A percentile compares a stretch with the other conserved stretches of the same genome.
Evolutionary conservation across 2,888 invertebrate genomes (phyloP).

Genomic region (Girardia tigrina): DNA sequence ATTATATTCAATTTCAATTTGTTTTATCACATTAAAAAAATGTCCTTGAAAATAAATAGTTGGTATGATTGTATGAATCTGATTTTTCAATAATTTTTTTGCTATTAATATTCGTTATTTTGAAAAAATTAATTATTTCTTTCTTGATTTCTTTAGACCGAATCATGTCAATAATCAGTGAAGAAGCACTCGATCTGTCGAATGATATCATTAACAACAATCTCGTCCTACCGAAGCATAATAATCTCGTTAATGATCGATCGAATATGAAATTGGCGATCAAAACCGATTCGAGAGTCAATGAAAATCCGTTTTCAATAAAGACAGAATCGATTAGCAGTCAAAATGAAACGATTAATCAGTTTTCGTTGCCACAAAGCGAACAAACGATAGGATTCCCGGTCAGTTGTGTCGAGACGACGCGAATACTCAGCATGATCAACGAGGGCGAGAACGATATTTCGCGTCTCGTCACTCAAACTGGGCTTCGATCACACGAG

Average conservation of each 20-base stretch:
- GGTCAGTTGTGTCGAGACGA: neutral
- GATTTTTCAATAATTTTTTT: neutral
- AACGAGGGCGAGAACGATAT: slow-evolving; percentile 1
- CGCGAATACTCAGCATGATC: slow-evolving; percentile 9
- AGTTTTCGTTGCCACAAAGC: neutral
- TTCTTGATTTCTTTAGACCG: neutral
- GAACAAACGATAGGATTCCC: neutral
- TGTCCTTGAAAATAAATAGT: slow-evolving; percentile 23
- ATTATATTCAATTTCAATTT: too few relatives aligned
- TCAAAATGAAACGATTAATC: neutral
- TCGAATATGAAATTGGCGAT: slow-evolving; percentile 9
- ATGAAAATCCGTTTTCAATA: slow-evolving; percentile 2
- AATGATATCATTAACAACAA: slow-evolving; percentile 18
- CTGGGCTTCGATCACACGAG: neutral
- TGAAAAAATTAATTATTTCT: neutral
- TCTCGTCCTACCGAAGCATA: neutral
- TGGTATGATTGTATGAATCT: slow-evolving; percentile 12
- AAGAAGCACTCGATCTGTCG: neutral
- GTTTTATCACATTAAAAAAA: neutral
- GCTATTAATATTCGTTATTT: neutral
- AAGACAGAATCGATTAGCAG: neutral
- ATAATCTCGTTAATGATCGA: neutral
- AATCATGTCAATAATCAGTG: neutral
- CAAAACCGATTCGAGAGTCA: neutral
- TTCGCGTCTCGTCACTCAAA: neutral